phyloP scores from a whole-genome alignment of 1,140 invertebrate species.

The Rhagoletis zephyria region DNA sequence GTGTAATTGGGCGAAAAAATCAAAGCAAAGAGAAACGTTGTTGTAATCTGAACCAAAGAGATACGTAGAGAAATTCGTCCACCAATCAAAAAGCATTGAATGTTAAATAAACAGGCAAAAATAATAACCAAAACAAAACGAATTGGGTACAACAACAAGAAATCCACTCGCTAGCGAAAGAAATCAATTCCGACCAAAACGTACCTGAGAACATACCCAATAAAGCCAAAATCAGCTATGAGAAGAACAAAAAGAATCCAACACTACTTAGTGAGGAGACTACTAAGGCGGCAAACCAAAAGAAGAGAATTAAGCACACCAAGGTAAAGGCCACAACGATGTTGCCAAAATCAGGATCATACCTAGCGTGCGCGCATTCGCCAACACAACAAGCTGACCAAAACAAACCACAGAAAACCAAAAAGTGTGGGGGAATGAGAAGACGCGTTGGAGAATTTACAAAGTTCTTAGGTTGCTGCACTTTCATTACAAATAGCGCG shows the following conservation, averaged over 20 bases:
- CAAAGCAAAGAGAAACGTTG: neutral
- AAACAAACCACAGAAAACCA: neutral
- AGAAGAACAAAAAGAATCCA: neutral
- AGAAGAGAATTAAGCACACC: slow-evolving; percentile 4
- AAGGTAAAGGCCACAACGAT: slow-evolving; percentile 1
- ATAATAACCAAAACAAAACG: neutral
- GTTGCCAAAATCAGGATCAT: slow-evolving; percentile 33
- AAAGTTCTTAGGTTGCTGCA: slow-evolving; percentile 2
- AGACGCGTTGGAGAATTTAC: slow-evolving; percentile 18
- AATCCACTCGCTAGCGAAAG: neutral
- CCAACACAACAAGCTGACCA: neutral
- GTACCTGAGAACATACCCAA: neutral
- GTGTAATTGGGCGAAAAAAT: neutral
- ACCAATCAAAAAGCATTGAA: slow-evolving; percentile 14
- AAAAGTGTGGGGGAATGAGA: neutral
- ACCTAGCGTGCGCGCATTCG: neutral
- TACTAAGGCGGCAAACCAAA: neutral
- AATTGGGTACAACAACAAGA: neutral
- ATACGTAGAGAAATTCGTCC: neutral
- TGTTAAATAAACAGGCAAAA: slow-evolving; percentile 32
- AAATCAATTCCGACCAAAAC: neutral
- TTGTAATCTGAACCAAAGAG: neutral
- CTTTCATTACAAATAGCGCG: slow-evolving; percentile 25
- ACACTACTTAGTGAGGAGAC: neutral
- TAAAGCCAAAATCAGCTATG: neutral